Conservation (phyloP, 1,140 invertebrate genomes). For the Glomeris maerens region DNA sequence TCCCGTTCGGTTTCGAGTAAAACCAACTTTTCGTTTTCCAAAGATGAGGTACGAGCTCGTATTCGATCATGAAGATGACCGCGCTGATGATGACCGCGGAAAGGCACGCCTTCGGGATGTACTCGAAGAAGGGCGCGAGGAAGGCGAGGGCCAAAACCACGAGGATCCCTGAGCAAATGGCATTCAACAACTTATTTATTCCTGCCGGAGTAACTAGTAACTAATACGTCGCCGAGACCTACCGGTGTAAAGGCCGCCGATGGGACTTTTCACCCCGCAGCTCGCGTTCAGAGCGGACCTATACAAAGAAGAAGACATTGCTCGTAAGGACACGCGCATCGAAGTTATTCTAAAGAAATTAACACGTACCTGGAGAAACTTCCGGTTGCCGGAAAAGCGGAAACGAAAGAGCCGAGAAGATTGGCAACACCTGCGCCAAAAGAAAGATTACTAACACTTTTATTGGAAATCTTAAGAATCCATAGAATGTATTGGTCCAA, state of each 20-base stretch:
- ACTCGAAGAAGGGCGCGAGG: constrained; percentile 5
- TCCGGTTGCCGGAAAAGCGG: constrained; percentile 1
- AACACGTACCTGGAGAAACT: constrained; percentile 3
- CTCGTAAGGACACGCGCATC: not conserved
- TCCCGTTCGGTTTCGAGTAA: not conserved
- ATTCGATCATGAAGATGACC: constrained; percentile 14
- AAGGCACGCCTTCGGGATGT: constrained; percentile 11
- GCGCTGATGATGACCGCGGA: constrained; percentile 12
- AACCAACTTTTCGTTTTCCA: constrained; percentile 10
- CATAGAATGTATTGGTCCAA: not conserved
- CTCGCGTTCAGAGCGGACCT: constrained; percentile 5
- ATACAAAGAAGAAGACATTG: not conserved
- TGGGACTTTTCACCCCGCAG: constrained; percentile 4
- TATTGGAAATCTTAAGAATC: not conserved
- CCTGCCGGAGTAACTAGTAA: too few relatives aligned
- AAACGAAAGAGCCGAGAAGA: constrained; percentile 5
- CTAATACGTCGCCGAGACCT: not conserved
- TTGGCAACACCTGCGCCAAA: constrained; percentile 5
- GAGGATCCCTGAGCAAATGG: constrained; percentile 6
- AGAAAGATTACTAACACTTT: too few relatives aligned
- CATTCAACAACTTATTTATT: too few relatives aligned
- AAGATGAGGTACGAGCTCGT: constrained; percentile 9
- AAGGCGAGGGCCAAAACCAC: constrained; percentile 9
- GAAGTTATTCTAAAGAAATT: not conserved
- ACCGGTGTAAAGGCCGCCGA: constrained; percentile 5